phyloP scores from a whole-genome alignment of 2,113 vertebrate genomes.

The Catharus fuscescens region DNA sequence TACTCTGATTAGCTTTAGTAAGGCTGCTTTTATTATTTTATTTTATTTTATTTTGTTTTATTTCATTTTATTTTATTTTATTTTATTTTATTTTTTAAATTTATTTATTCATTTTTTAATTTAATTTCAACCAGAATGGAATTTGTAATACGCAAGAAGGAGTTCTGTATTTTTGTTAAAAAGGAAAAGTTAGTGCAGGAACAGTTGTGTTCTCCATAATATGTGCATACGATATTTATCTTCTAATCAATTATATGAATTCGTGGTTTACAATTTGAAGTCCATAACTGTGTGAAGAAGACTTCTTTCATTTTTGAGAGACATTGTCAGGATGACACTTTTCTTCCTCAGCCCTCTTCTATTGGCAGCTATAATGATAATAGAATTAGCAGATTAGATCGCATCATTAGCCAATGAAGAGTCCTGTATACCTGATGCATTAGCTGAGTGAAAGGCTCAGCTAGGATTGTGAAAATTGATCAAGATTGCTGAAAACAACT shows the following conservation, averaged over 20 bases:
- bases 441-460: not conserved
- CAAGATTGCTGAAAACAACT: not conserved
- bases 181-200: not conserved
- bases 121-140: not conserved
- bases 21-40: not conserved
- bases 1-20: not conserved
- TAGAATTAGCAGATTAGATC: not conserved
- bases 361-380: not conserved
- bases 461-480: constrained; percentile 21
- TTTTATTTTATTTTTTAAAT: not conserved
- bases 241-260: not conserved
- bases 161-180: not conserved
- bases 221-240: not conserved
- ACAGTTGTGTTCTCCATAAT: not conserved
- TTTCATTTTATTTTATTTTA: not conserved
- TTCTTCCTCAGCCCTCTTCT: not conserved
- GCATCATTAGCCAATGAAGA: constrained; percentile 7
- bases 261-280: not conserved
- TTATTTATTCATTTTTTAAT: not conserved
- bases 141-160: not conserved
- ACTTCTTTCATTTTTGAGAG: not conserved
- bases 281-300: not conserved
- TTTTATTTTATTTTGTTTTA: not conserved
- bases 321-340: not conserved
- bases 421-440: not conserved